Evolutionary conservation across 2,113 vertebrate genomes (phyloP).

Genomic region (Numida meleagris): DNA sequence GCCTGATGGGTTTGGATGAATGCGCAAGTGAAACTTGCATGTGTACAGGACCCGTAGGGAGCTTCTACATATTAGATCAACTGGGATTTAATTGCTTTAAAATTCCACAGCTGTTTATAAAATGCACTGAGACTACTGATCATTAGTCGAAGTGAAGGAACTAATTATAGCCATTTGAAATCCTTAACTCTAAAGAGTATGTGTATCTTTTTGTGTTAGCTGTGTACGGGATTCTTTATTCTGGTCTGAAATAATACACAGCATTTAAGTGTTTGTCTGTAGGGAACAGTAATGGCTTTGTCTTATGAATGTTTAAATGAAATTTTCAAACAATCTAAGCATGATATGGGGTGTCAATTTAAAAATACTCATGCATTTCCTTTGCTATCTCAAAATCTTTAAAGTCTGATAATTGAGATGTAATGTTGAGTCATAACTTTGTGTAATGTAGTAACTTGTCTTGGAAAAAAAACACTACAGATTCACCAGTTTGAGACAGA

Average conservation of each 20-base stretch:
- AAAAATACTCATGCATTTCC: neutral
- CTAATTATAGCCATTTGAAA: neutral
- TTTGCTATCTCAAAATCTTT: neutral
- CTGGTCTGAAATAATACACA: neutral
- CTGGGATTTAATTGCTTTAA: neutral
- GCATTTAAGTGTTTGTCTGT: neutral
- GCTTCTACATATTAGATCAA: neutral
- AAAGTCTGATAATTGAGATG: neutral
- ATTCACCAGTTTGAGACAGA: neutral
- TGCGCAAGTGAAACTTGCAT: neutral
- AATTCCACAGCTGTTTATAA: slow-evolving; percentile 8
- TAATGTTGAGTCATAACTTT: neutral
- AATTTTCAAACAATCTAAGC: neutral
- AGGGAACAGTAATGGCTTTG: neutral
- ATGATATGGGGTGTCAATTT: neutral
- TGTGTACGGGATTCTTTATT: neutral
- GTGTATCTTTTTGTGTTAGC: neutral
- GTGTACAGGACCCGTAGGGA: neutral
- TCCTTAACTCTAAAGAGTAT: neutral
- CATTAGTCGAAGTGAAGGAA: neutral
- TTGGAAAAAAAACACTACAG: neutral
- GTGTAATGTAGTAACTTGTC: neutral
- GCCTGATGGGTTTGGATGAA: neutral
- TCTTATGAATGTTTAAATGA: neutral
- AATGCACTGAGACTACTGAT: neutral